Conservation (phyloP, 1,140 invertebrate genomes). For the Zaprionus camerounensis region DNA sequence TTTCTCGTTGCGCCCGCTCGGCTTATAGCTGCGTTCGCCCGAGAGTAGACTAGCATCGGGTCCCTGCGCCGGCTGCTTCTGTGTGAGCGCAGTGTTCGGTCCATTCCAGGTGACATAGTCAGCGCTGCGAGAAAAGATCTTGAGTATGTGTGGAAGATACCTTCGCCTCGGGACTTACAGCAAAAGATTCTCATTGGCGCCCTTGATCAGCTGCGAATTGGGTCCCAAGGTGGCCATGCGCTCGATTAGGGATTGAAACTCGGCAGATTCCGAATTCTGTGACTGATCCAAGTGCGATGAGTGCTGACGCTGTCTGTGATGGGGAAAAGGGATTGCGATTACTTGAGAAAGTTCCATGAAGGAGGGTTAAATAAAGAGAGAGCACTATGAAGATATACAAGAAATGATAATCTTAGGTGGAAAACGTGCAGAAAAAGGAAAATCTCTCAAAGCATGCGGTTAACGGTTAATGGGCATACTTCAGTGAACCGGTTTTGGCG, state of each 20-base stretch:
- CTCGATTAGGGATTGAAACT: slow-evolving; percentile 85
- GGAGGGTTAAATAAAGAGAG: not conserved
- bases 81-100: slow-evolving; percentile 86
- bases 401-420: not conserved
- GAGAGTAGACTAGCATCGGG: slow-evolving; percentile 85
- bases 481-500: slow-evolving; percentile 78
- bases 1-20: slow-evolving; percentile 87
- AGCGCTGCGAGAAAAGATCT: slow-evolving; percentile 84
- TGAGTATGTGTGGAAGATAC: not conserved
- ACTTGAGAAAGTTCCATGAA: not conserved
- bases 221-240: slow-evolving; percentile 86
- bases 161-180: slow-evolving; percentile 86
- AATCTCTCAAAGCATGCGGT: slow-evolving; percentile 39
- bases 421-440: slow-evolving; percentile 21
- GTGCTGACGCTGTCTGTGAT: slow-evolving; percentile 55
- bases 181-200: slow-evolving; percentile 88
- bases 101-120: slow-evolving; percentile 90
- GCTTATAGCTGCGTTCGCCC: slow-evolving; percentile 84
- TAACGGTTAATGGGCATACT: slow-evolving; percentile 70
- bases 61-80: slow-evolving; percentile 85
- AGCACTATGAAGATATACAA: not conserved
- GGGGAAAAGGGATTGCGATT: not conserved
- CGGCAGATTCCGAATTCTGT: slow-evolving; percentile 74
- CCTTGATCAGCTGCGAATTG: slow-evolving; percentile 87
- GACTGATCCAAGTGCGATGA: slow-evolving; percentile 64